phyloP scores from a whole-genome alignment of 2,113 vertebrate species.

The Hymenochirus boettgeri region DNA sequence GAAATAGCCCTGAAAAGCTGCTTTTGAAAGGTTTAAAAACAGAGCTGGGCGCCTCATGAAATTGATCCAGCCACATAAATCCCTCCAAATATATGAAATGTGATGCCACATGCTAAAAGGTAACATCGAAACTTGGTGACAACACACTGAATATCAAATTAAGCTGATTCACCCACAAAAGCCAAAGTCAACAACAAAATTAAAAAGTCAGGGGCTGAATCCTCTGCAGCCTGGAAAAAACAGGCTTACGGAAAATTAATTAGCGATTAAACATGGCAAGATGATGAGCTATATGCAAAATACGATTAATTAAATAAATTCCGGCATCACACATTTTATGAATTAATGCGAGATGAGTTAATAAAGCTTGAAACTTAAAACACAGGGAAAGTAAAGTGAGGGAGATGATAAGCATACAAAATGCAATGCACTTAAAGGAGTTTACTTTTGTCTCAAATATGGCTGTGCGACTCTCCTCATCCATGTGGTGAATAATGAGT shows the following conservation, averaged over 20 bases:
- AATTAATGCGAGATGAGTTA: slow-evolving; percentile 16
- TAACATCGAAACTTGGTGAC: slow-evolving; percentile 22
- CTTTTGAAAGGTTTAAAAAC: slow-evolving; percentile 30
- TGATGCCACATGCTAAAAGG: slow-evolving; percentile 19
- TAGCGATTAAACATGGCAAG: slow-evolving; percentile 22
- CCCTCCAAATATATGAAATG: slow-evolving; percentile 26
- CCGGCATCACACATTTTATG: slow-evolving; percentile 14
- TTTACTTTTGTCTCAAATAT: too few relatives aligned
- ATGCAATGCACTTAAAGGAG: not conserved
- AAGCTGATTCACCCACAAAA: slow-evolving; percentile 32
- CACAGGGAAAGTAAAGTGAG: not conserved
- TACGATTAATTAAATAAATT: slow-evolving; percentile 25
- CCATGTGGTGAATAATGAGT: too few relatives aligned
- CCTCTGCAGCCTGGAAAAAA: not conserved
- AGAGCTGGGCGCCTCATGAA: slow-evolving; percentile 37
- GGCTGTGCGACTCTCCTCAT: too few relatives aligned
- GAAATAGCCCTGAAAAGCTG: slow-evolving; percentile 20
- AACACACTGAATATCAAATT: slow-evolving; percentile 32
- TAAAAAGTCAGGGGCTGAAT: slow-evolving; percentile 21
- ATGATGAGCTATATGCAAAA: slow-evolving; percentile 28
- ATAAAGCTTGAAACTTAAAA: slow-evolving; percentile 12
- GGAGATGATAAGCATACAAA: not conserved
- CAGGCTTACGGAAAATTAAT: slow-evolving; percentile 21
- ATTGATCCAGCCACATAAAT: slow-evolving; percentile 29
- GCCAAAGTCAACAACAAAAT: slow-evolving; percentile 22